phyloP scores from a whole-genome alignment of 2,797 vertebrate genomes.

The Luscinia luscinia region DNA sequence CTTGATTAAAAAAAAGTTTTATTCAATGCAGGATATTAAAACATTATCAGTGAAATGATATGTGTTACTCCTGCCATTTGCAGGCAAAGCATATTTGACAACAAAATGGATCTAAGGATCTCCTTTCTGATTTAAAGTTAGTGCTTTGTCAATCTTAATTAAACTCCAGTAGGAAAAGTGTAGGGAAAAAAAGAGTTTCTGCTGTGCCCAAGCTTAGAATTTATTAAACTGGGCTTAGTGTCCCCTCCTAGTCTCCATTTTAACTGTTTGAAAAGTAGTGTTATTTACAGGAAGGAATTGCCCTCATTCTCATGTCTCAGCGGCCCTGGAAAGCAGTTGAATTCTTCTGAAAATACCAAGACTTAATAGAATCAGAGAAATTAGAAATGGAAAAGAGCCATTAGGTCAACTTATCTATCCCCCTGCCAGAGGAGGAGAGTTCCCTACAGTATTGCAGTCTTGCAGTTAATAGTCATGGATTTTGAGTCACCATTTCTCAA shows the following conservation, averaged over 20 bases:
- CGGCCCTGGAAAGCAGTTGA: constrained; percentile 30
- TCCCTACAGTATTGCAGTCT: constrained; percentile 42
- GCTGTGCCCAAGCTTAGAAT: constrained; percentile 25
- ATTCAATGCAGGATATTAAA: constrained; percentile 83
- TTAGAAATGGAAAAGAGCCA: constrained; percentile 60
- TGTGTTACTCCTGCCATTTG: constrained; percentile 79
- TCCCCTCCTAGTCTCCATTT: constrained; percentile 24
- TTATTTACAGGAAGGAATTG: constrained; percentile 69
- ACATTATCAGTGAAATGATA: constrained; percentile 86
- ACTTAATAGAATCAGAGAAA: constrained; percentile 64
- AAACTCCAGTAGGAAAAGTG: constrained; percentile 59
- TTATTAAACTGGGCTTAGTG: constrained; percentile 55
- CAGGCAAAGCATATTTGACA: constrained; percentile 74
- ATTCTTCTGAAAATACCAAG: constrained; percentile 46
- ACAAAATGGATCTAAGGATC: constrained; percentile 76
- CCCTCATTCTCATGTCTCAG: constrained; percentile 53
- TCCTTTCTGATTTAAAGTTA: constrained; percentile 71
- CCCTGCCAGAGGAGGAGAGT: constrained; percentile 13
- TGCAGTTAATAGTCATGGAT: constrained; percentile 37
- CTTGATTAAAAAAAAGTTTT: constrained; percentile 88
- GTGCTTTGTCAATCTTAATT: constrained; percentile 75
- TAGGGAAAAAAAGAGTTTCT: not conserved
- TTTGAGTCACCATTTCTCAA: constrained; percentile 7
- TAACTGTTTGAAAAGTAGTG: constrained; percentile 57
- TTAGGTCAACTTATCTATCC: constrained; percentile 52